phyloP scores from a whole-genome alignment of 1,140 invertebrate genomes.

The Akabosia matsudoensis region DNA sequence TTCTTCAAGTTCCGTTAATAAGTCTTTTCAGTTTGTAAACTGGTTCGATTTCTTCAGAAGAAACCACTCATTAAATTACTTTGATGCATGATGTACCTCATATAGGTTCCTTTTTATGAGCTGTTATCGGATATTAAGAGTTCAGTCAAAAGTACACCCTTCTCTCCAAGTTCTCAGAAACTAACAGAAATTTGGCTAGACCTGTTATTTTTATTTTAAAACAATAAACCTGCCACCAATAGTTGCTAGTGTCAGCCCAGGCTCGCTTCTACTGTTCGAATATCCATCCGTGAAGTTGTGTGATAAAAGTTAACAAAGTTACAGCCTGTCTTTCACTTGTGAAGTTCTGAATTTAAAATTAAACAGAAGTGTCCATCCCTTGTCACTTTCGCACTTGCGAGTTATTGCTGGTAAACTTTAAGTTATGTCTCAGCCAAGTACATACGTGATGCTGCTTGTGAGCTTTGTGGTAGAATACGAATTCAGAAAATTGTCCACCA shows the following conservation, averaged over 20 bases:
- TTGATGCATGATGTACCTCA: neutral
- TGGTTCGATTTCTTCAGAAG: neutral
- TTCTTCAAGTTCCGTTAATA: neutral
- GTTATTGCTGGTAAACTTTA: neutral
- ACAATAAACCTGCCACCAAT: no score
- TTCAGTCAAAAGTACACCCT: neutral
- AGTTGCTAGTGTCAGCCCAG: no score
- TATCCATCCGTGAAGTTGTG: neutral
- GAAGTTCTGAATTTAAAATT: neutral
- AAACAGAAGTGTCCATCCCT: conserved; percentile 6
- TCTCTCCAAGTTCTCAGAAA: neutral
- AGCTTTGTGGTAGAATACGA: neutral
- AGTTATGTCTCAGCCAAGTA: neutral
- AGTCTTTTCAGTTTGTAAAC: conserved; percentile 10
- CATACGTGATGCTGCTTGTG: neutral
- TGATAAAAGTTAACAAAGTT: conserved; percentile 1
- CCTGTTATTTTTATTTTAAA: neutral
- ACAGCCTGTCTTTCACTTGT: neutral
- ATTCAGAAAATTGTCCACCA: no score
- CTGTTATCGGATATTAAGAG: neutral
- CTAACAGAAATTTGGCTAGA: neutral
- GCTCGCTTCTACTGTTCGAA: neutral
- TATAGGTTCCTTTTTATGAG: neutral
- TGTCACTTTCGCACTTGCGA: neutral
- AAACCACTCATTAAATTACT: neutral